Conservation (phyloP, 2,888 invertebrate species). For the Deilephila elpenor region DNA sequence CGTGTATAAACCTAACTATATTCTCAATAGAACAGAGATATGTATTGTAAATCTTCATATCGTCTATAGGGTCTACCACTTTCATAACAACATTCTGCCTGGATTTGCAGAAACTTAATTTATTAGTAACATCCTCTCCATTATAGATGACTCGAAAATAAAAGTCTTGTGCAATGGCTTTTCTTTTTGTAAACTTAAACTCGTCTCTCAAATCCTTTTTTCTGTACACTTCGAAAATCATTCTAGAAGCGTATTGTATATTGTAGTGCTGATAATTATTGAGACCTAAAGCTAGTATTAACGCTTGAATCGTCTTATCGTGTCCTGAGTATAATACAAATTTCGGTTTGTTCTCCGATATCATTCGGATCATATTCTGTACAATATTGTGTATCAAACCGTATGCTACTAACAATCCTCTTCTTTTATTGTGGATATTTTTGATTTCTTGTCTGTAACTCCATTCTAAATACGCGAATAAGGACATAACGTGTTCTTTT, state of each 20-base stretch:
- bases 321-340: conserved; percentile 95
- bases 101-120: conserved; percentile 91
- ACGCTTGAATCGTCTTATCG: conserved; percentile 94
- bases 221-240: conserved; percentile 95
- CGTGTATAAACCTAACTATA: conserved; percentile 94
- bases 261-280: conserved; percentile 86
- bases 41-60: conserved; percentile 68
- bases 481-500: conserved; percentile 89
- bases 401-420: conserved; percentile 90
- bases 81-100: conserved; percentile 81
- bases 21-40: conserved; percentile 94
- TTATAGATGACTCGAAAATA: conserved; percentile 94
- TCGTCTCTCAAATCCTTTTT: conserved; percentile 81
- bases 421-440: conserved; percentile 85
- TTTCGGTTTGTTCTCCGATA: conserved; percentile 89
- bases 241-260: conserved; percentile 93
- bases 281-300: conserved; percentile 92
- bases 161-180: conserved; percentile 87
- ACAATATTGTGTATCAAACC: conserved; percentile 93
- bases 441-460: conserved; percentile 87
- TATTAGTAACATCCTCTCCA: conserved; percentile 93
- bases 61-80: conserved; percentile 69
- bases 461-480: conserved; percentile 94
- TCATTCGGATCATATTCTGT: conserved; percentile 91
- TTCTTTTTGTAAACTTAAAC: conserved; percentile 83